Percentiles rank a stretch among this genome's conserved stretches.
Evolutionary conservation across 2,113 vertebrate species (phyloP).

Genomic region (Pterocles gutturalis): DNA sequence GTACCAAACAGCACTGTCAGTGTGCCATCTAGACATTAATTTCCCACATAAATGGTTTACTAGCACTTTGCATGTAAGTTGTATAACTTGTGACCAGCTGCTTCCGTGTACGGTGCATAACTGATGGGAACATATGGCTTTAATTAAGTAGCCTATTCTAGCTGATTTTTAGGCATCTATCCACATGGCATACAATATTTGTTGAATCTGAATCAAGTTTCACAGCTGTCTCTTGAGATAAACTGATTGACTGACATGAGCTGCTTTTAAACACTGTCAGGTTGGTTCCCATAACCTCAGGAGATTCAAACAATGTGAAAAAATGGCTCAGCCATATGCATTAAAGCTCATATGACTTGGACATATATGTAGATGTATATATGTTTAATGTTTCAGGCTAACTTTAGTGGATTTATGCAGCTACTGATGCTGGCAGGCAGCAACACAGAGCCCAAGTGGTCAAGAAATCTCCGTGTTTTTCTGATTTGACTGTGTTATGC

Average conservation of each 20-base stretch:
- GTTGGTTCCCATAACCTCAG: constrained; percentile 62
- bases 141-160: constrained; percentile 79
- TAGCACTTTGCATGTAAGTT: constrained; percentile 62
- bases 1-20: not conserved
- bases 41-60: constrained; percentile 46
- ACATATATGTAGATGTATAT: not conserved
- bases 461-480: not conserved
- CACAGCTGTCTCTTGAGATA: constrained; percentile 76
- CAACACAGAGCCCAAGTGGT: not conserved
- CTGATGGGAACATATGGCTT: constrained; percentile 76
- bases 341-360: not conserved
- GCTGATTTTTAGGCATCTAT: constrained; percentile 76
- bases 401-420: not conserved
- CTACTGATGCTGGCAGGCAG: not conserved
- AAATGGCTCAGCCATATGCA: not conserved
- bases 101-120: constrained; percentile 61
- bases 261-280: constrained; percentile 63
- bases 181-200: constrained; percentile 75
- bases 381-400: not conserved
- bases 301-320: constrained; percentile 8
- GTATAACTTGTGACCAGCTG: constrained; percentile 72
- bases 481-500: not conserved
- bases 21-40: constrained; percentile 36
- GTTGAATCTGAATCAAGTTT: constrained; percentile 77
- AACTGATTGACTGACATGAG: constrained; percentile 74